Percentiles rank a stretch among this genome's conserved stretches.
Evolutionary conservation across 2,797 vertebrate genomes (phyloP).

Genomic region (Lagothrix lagotricha): DNA sequence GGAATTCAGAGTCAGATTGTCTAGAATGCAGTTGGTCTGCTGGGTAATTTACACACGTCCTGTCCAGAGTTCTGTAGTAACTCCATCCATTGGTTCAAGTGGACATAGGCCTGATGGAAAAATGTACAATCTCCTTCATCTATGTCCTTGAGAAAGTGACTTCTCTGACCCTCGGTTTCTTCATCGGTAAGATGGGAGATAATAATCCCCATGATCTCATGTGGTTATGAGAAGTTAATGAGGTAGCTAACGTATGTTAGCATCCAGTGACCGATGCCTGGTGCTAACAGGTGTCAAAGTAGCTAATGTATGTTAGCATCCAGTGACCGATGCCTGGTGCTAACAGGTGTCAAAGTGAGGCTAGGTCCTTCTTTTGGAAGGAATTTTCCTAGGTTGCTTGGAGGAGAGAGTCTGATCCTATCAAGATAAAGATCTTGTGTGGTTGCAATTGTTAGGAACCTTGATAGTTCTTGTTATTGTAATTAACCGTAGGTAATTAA

Average conservation of each 20-base stretch:
- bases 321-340: neutral
- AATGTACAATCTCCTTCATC: neutral
- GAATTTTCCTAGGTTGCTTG: neutral
- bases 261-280: fast-evolving
- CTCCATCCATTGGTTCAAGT: neutral
- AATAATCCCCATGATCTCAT: neutral
- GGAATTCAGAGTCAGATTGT: neutral
- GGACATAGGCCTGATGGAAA: neutral
- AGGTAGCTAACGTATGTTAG: too few species aligned
- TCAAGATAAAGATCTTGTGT: neutral
- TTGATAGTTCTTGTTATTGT: neutral
- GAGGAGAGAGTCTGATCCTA: neutral
- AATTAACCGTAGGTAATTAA: conserved; percentile 58
- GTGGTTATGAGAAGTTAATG: neutral
- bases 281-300: neutral
- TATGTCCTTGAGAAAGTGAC: neutral
- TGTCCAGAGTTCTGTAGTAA: neutral
- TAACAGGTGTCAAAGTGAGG: neutral
- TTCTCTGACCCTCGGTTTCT: neutral
- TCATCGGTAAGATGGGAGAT: neutral
- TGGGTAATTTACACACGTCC: neutral
- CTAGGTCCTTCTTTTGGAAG: neutral
- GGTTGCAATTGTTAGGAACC: neutral
- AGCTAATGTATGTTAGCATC: fast-evolving
- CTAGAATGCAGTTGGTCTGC: neutral